Evolutionary conservation across 2,888 invertebrate species (phyloP), one percentile per base, ranked within the genome.

Genomic region (Stramonita haemastoma): DNA sequence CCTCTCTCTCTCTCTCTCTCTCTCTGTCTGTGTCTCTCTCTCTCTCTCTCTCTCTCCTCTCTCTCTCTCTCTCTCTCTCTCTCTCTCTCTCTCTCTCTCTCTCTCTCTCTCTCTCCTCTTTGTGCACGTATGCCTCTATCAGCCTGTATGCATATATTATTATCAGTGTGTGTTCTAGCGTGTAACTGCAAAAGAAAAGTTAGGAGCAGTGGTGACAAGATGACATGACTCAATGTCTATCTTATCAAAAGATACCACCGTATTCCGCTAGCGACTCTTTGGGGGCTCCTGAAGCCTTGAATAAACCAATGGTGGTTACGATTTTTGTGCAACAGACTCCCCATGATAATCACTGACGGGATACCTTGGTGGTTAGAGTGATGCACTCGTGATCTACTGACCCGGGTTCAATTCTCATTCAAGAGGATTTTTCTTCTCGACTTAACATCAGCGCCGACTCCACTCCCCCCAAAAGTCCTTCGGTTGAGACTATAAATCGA

Each of bases 11-110:
- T n/a, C 15, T n/a, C n/a, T 73, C 15, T n/a, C 73, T n/a, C 15
- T 32, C n/a, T 32, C 29, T 77, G 77, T 26, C 13, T 77, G 29
- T 32, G 77, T 34, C 0, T 79, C 32, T 34, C 32, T 32, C 34
- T 34, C 0, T 34, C 34, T 34, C 19, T 79, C 79, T 79, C 32
- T 32, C 79, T 79, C 34, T 79, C 34, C 32, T 60, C 60, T 86
- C 81, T 29, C 32, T 60, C 86, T 56, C 57, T 46, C 46, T 29
- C 87, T 86, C 88, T 79, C 26, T 86, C 81, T 32, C 4, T 8
- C n/a, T n/a, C 5, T n/a, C n/a, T n/a, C 73, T 34, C 34, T 79
- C 79, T 79, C 79, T 11, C 79, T 79, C 79, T 34, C 79, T 79
- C 34, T 19, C 19, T 19, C 34, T 1, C 34, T 79, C 19, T 32